phyloP scores from a whole-genome alignment of 1,140 invertebrate genomes.

The Pseudomyrmex gracilis region DNA sequence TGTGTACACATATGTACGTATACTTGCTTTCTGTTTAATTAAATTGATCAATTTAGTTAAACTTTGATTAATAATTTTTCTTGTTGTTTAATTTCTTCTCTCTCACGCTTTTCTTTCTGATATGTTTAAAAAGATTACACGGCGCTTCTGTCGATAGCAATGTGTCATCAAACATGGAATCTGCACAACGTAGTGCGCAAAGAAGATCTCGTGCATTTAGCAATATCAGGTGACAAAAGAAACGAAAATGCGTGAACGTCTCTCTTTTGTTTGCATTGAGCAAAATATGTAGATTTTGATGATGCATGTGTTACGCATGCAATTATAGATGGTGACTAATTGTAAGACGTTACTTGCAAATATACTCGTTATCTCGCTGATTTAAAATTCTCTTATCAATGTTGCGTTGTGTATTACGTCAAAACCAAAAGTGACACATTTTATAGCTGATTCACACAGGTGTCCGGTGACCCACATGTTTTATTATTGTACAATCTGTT shows the following conservation, averaged over 20 bases:
- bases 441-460: not conserved
- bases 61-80: too few species aligned
- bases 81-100: too few species aligned
- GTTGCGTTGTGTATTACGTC: not conserved
- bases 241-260: not conserved
- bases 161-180: slow-evolving; percentile 89
- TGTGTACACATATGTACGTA: too few species aligned
- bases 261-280: not conserved
- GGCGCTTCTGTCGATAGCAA: slow-evolving; percentile 89
- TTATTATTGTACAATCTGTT: too few species aligned
- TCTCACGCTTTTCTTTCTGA: not conserved
- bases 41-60: too few species aligned
- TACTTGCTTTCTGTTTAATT: too few species aligned
- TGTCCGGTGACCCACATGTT: too few species aligned
- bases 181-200: slow-evolving; percentile 87
- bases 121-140: slow-evolving; percentile 87
- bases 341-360: not conserved
- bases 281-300: not conserved
- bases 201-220: slow-evolving; percentile 89
- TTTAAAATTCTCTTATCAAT: slow-evolving; percentile 21
- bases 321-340: slow-evolving; percentile 36
- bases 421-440: not conserved
- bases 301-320: not conserved
- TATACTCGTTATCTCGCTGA: slow-evolving; percentile 2
- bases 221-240: slow-evolving; percentile 86